phyloP scores from a whole-genome alignment of 64 coral and sea anemone genomes.

The Dendrophyllia cribrosa region DNA sequence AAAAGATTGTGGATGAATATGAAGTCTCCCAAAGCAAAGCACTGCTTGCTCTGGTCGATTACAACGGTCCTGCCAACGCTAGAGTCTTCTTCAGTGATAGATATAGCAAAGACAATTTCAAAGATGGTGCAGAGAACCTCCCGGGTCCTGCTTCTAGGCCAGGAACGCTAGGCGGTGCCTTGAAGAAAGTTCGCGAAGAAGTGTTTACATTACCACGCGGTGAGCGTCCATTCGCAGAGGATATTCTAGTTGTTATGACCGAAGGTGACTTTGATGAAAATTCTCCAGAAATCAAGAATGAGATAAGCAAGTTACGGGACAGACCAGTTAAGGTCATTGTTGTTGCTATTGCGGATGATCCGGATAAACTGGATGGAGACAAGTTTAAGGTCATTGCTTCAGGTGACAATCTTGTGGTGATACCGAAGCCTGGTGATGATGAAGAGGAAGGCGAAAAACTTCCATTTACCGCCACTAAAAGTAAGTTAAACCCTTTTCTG shows the following conservation, averaged over 20 bases:
- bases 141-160: background rate
- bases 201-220: constrained; percentile 69
- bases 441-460: constrained; percentile 24
- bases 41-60: constrained; percentile 81
- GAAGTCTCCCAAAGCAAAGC: constrained; percentile 50
- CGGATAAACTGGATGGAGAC: background rate
- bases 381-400: constrained; percentile 79
- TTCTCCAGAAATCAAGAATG: constrained; percentile 39
- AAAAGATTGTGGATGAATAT: constrained; percentile 70
- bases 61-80: constrained; percentile 71
- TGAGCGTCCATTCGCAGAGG: constrained; percentile 69
- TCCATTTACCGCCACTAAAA: constrained; percentile 58
- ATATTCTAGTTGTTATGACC: constrained; percentile 78
- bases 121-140: constrained; percentile 2
- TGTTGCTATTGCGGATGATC: constrained; percentile 45
- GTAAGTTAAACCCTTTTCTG: constrained; percentile 20
- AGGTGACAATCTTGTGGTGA: constrained; percentile 74
- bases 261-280: constrained; percentile 43
- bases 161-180: background rate
- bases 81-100: constrained; percentile 50
- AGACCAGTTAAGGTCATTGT: constrained; percentile 77
- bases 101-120: constrained; percentile 64
- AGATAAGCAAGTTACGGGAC: constrained; percentile 61
- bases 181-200: constrained; percentile 64
- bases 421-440: constrained; percentile 14